Conservation (phyloP, 2,113 vertebrate genomes). For the Rana temporaria region DNA sequence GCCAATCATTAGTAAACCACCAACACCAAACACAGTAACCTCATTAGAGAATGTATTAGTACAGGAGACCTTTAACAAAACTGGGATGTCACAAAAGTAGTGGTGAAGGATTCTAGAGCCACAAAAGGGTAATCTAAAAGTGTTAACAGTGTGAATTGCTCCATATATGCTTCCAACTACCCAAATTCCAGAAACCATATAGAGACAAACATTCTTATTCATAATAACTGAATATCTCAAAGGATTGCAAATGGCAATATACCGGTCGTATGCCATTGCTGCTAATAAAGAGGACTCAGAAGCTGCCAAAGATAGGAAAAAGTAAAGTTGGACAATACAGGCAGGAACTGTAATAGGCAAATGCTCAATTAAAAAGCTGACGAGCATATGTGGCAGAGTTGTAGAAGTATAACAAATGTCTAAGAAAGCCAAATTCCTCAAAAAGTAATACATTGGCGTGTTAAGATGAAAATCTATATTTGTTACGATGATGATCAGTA, state of each 20-base stretch:
- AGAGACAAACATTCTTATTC: constrained; percentile 43
- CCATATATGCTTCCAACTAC: constrained; percentile 20
- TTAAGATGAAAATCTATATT: constrained; percentile 54
- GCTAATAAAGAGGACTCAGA: constrained; percentile 63
- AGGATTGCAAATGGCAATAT: constrained; percentile 56
- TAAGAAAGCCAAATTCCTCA: constrained; percentile 58
- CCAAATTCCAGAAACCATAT: constrained; percentile 12
- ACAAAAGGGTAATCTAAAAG: constrained; percentile 60
- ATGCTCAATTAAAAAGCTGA: constrained; percentile 47
- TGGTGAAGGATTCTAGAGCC: constrained; percentile 61
- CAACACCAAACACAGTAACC: constrained; percentile 59
- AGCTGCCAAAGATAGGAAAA: constrained; percentile 62
- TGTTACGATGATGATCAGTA: not conserved
- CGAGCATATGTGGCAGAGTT: constrained; percentile 61
- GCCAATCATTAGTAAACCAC: constrained; percentile 57
- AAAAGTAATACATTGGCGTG: constrained; percentile 63
- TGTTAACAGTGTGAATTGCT: constrained; percentile 27
- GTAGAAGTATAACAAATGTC: constrained; percentile 62
- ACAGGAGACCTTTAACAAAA: constrained; percentile 61
- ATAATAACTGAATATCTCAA: constrained; percentile 60
- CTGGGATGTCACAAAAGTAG: constrained; percentile 65
- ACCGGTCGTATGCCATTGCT: constrained; percentile 59
- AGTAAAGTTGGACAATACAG: constrained; percentile 62
- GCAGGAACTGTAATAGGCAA: constrained; percentile 60
- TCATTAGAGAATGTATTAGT: constrained; percentile 57